Conservation (phyloP, 2,113 vertebrate genomes). For the Pelobates fuscus region DNA sequence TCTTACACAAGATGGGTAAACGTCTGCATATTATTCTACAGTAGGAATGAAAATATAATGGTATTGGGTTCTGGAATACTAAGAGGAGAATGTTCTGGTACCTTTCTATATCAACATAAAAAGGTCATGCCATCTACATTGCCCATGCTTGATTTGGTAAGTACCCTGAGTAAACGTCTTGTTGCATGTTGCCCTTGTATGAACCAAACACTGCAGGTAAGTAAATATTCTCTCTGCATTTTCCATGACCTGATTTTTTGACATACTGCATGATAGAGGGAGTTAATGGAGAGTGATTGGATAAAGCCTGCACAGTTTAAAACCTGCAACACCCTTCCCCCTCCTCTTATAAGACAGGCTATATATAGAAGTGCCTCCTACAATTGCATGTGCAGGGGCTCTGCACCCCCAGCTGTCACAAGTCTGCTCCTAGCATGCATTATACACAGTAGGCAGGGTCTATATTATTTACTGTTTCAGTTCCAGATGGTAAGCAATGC, state of each 20-base stretch:
- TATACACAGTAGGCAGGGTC: too few relatives aligned
- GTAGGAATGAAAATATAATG: too few relatives aligned
- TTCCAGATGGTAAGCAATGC: too few relatives aligned
- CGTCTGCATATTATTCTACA: too few relatives aligned
- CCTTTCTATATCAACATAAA: too few relatives aligned
- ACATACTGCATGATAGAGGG: neutral
- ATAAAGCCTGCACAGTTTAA: slow-evolving; percentile 5
- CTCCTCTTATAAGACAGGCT: neutral
- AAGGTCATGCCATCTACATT: too few relatives aligned
- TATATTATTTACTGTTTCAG: too few relatives aligned
- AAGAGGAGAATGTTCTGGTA: too few relatives aligned
- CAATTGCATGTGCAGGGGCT: slow-evolving; percentile 2
- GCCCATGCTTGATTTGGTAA: too few relatives aligned
- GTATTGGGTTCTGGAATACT: too few relatives aligned
- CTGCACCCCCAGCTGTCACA: slow-evolving; percentile 6
- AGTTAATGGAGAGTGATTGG: neutral
- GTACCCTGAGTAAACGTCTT: neutral
- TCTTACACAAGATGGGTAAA: too few relatives aligned
- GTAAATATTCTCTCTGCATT: slow-evolving; percentile 13
- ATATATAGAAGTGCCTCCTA: slow-evolving; percentile 24
- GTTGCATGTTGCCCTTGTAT: slow-evolving; percentile 13
- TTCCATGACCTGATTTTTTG: slow-evolving; percentile 23
- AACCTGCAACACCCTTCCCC: slow-evolving; percentile 2
- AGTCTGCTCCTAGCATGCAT: neutral
- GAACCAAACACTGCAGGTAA: slow-evolving; percentile 9